Evolutionary conservation across 23 tunicate genomes (phyloP), one percentile per base, ranked within the genome.

Genomic region (Ascidia mentula): DNA sequence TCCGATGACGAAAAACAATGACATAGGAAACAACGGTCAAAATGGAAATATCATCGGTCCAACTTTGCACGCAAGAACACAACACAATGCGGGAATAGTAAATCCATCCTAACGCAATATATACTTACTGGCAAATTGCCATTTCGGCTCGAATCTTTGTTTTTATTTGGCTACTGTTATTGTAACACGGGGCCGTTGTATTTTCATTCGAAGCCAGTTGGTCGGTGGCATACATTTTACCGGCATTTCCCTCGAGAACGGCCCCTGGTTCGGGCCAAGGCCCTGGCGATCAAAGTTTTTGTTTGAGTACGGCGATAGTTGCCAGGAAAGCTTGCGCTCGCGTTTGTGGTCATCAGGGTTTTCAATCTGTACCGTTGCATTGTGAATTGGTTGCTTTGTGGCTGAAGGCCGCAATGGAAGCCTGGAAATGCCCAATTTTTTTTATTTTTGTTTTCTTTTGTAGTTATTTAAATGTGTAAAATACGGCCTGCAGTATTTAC

Each of bases 211-310:
- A n/a, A 91, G 40, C 97, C 97, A 91, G 77, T 85, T 91, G 38
- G 73, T 82, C 17, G 97, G 97, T 28, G 97, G 97, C 90, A 85
- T 91, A 77, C 97, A 91, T 72, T 91, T 91, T 30, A 80, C 81
- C 0, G 97, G 97, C 80, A 91, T 71, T 70, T 91, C 97, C 34
- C 97, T 46, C 12, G 97, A 91, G 72, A 91, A 91, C 2, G 97
- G 97, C 20, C 97, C 97, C 38, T 91, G 97, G 45, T 91, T 91
- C 12, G 97, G 97, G 32, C 97, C 97, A 30, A 91, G 84, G 17
- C 97, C 97, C 69, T 91, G 97, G 20, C 77, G 76, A 78, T 91
- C 97, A 38, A 91, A 91, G 80, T 91, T 91, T 39, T 85, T 91
- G 81, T 91, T 91, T 24, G 85, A 74, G 37, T 91, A 91, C 0